Conservation (phyloP, 2,797 vertebrate species). For the Psittacula derbiana region DNA sequence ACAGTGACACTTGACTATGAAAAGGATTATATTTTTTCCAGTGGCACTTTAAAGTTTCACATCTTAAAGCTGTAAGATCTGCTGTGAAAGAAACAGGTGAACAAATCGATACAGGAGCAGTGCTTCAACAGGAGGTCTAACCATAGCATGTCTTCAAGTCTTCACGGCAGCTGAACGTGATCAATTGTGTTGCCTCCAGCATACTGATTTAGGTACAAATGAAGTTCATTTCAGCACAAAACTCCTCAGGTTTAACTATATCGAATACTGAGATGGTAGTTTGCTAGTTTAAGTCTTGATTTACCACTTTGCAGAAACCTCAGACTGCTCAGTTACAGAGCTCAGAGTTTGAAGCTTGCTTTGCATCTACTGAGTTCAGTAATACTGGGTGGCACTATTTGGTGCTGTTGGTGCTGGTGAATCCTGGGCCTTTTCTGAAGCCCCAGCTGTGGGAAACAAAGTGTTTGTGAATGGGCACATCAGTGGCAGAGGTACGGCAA, state of each 20-base stretch:
- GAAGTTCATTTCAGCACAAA: background rate
- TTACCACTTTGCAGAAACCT: background rate
- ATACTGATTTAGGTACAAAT: background rate
- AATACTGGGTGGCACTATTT: background rate
- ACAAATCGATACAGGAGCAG: background rate
- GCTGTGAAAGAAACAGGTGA: background rate
- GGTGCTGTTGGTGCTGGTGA: background rate
- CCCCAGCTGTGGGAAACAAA: background rate
- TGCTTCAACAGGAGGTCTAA: background rate
- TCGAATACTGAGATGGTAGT: background rate
- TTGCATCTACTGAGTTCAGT: background rate
- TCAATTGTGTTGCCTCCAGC: background rate
- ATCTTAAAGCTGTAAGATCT: background rate
- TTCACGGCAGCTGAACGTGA: background rate
- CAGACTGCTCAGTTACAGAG: background rate
- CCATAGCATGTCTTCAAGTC: background rate
- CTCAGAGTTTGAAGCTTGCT: background rate
- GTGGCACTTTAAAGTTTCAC: background rate
- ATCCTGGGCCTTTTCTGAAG: background rate
- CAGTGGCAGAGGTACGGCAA: background rate
- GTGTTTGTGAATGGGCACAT: background rate
- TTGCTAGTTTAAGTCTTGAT: background rate
- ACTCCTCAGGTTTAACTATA: background rate
- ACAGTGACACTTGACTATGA: background rate
- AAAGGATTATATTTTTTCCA: background rate